Conservation (phyloP, 2,888 invertebrate species). For the Myopa tessellatipennis region DNA sequence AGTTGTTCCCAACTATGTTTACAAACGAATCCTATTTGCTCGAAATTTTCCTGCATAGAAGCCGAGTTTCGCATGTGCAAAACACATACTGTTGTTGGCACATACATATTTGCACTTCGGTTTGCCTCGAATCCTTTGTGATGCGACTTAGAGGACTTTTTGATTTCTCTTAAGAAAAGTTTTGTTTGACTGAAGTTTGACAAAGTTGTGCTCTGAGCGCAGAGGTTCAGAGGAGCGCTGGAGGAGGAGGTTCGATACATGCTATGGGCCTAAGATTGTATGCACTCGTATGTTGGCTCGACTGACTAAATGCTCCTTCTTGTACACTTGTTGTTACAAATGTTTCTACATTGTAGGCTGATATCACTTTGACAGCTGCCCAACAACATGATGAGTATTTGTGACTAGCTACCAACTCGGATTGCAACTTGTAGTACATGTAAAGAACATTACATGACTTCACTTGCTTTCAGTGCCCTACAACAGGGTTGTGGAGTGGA, state of each 20-base stretch:
- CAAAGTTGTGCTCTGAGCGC: constrained; percentile 21
- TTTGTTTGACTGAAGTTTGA: constrained; percentile 32
- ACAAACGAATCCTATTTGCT: constrained; percentile 12
- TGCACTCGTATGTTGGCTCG: too few relatives aligned
- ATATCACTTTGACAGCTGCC: too few relatives aligned
- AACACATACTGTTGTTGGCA: not conserved
- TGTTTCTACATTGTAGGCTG: too few relatives aligned
- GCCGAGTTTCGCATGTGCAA: constrained; percentile 1
- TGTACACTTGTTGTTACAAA: too few relatives aligned
- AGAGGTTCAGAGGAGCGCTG: not conserved
- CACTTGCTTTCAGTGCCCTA: too few relatives aligned
- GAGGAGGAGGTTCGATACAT: not conserved
- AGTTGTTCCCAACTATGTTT: not conserved
- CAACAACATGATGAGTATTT: too few relatives aligned
- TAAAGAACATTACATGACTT: too few relatives aligned
- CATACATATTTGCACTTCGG: constrained; percentile 31
- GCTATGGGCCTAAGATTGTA: too few relatives aligned
- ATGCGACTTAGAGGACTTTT: constrained; percentile 40
- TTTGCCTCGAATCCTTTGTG: constrained; percentile 29
- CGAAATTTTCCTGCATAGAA: constrained; percentile 1
- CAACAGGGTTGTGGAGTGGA: too few relatives aligned
- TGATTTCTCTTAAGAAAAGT: constrained; percentile 38
- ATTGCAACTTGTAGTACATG: too few relatives aligned
- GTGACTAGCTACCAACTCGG: too few relatives aligned
- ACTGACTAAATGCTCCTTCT: too few relatives aligned